Evolutionary conservation across 92 coral and sea anemone species (phyloP), one percentile per base, ranked within the genome.

Genomic region (Paragorgia papillata): DNA sequence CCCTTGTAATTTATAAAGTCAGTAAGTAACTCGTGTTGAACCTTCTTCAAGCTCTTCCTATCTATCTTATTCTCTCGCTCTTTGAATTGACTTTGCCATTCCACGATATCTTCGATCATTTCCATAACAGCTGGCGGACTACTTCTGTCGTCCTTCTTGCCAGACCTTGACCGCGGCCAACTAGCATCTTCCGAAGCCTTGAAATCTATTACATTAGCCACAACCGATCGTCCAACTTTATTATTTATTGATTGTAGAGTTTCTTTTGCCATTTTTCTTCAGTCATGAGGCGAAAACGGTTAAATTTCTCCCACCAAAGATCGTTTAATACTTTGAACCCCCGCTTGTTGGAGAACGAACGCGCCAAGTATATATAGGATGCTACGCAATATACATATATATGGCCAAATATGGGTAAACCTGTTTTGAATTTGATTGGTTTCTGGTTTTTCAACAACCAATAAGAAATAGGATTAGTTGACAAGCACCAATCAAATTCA

Each of bases 121-220:
- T 48, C 21, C 0, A 21, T 25, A 12, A 67, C 39, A 14, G 74
- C 1, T 4, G 58, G 74, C 43, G 0, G n/a, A 3, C 25, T 30
- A 40, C 63, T 3, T n/a, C n/a, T n/a, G n/a, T n/a, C n/a, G 17
- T 74, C 76, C 39, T 59, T 69, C 14, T 9, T 20, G n/a, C n/a
- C n/a, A n/a, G n/a, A n/a, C n/a, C n/a, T n/a, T 7, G 12, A 7
- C n/a, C 14, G 17, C 12, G 89, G 89, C 97, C 97, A 92, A 21
- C 79, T 27, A 22, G 97, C 83, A 29, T 80, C 63, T 54, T 92
- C 97, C 54, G 56, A 60, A 2, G 92, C 90, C 73, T 85, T 73
- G 41, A 92, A 92, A 12, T 67, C 65, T 55, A 92, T 85, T 4
- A 85, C 66, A 43, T 73, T 53, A 33, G 69, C 66, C n/a, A 46